Evolutionary conservation across 1,140 invertebrate species (phyloP), one percentile per base, ranked within the genome.

Genomic region (Brachionus sp.): DNA sequence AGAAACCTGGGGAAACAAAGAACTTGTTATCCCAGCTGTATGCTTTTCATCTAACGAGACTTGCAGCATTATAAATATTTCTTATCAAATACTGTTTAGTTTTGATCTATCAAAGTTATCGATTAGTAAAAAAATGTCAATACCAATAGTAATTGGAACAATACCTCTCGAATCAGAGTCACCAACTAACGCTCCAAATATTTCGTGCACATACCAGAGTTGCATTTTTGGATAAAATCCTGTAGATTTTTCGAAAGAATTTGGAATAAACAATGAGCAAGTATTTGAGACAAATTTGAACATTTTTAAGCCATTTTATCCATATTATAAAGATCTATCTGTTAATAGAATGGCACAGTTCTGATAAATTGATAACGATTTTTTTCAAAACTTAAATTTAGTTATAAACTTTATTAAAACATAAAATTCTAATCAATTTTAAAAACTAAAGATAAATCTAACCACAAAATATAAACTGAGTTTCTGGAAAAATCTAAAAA

Each of bases 241-340:
- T 35, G 35, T 62, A 6, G 50, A 78, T 23, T 53, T 62, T 13
- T 19, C 29, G 9, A 35, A 35, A 35, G 50, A 80, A 80, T 10
- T 29, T 29, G 39, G 42, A 16, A 35, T 19, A 3, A 25, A 35
- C 13, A 46, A 29, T 13, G n/a, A 10, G n/a, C 42, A 80, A 37
- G 62, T 37, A 1, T 44, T 62, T 13, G 77, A 80, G 33, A 39
- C 50, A 37, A 50, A 80, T 80, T 57, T 62, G 23, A 64, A 80
- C 9, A 62, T 3, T 37, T 80, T 35, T 53, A 80, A 80, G 29
- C 77, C 77, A 6, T 62, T 13, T 66, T 80, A 80, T 80, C 77
- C 77, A 13, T 80, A 35, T 66, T 80, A 80, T 35, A 66, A 80
- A 75, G 70, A 75, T 75, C 29, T 75, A 46, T 75, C 70, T 75